Conservation (phyloP, 2,113 vertebrate species). For the Corydoras maculifer region DNA sequence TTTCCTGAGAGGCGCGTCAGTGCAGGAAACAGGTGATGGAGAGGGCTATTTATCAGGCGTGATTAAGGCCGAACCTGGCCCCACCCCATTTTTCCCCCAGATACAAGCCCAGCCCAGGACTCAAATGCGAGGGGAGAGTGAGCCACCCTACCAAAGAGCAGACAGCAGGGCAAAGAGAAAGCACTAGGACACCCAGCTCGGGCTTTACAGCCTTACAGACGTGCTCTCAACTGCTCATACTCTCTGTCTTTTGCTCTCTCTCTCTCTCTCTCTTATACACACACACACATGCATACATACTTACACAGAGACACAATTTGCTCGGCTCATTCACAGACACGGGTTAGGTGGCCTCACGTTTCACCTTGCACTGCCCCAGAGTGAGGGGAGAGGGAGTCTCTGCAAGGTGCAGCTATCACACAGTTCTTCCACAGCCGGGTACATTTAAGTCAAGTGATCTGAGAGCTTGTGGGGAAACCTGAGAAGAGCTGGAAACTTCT, state of each 20-base stretch:
- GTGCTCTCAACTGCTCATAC: conserved; percentile 46
- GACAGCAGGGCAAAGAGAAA: conserved; percentile 46
- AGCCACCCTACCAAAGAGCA: conserved; percentile 52
- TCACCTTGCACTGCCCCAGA: conserved; percentile 40
- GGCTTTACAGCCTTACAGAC: conserved; percentile 50
- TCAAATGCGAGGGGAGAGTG: conserved; percentile 54
- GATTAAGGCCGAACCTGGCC: conserved; percentile 62
- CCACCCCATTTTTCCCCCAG: conserved; percentile 53
- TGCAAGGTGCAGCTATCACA: conserved; percentile 43
- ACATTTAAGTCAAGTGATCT: conserved; percentile 28
- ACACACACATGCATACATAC: conserved; percentile 42
- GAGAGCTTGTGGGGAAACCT: background rate
- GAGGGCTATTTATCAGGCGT: conserved; percentile 51
- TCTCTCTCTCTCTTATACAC: conserved; percentile 42
- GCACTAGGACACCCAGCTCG: conserved; percentile 50
- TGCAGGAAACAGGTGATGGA: conserved; percentile 12
- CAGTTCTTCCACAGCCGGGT: conserved; percentile 45
- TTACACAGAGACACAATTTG: conserved; percentile 45
- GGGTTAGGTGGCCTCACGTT: conserved; percentile 51
- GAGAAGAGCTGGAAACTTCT: background rate
- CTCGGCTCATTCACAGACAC: conserved; percentile 60
- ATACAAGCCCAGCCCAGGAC: conserved; percentile 66
- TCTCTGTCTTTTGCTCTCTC: conserved; percentile 45
- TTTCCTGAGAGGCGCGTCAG: conserved; percentile 3
- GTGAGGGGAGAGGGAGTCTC: conserved; percentile 32